A percentile compares a stretch with the other conserved stretches of the same genome.
phyloP scores from a whole-genome alignment of 2,797 vertebrate species.

The Centroberyx gerrardi region DNA sequence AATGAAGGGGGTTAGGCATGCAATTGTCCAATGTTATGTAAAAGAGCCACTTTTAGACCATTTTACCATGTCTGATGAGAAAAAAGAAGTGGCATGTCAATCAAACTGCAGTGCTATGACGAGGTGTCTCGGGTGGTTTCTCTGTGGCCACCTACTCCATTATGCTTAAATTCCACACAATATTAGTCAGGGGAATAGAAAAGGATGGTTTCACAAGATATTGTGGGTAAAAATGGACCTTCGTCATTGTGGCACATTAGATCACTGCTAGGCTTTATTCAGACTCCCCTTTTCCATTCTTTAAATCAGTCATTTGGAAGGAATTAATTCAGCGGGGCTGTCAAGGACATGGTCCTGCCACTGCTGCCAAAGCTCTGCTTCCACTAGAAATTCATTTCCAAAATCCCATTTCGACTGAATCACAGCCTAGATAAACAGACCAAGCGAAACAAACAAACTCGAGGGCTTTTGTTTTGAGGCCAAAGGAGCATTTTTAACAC shows the following conservation, averaged over 20 bases:
- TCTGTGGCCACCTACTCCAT: constrained; percentile 62
- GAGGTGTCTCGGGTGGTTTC: constrained; percentile 50
- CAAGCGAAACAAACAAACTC: constrained; percentile 36
- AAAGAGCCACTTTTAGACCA: constrained; percentile 77
- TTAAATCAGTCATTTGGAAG: constrained; percentile 62
- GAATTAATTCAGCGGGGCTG: constrained; percentile 56
- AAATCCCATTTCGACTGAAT: constrained; percentile 60
- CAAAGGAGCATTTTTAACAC: constrained; percentile 46
- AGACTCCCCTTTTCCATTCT: constrained; percentile 51
- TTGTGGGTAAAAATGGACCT: constrained; percentile 61
- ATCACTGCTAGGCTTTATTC: constrained; percentile 61
- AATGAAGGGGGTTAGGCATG: constrained; percentile 74
- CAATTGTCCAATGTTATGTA: constrained; percentile 81
- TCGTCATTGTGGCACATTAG: constrained; percentile 48
- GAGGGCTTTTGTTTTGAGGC: constrained; percentile 52
- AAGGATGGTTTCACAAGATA: constrained; percentile 50
- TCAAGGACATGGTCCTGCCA: constrained; percentile 49
- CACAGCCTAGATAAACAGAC: constrained; percentile 64
- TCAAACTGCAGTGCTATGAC: constrained; percentile 75
- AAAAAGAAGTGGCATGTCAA: constrained; percentile 71
- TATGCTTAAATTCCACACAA: constrained; percentile 64
- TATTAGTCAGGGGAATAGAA: constrained; percentile 62
- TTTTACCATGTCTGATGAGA: constrained; percentile 74
- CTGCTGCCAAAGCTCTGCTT: constrained; percentile 46
- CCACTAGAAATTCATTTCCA: constrained; percentile 55